Evolutionary conservation across 2,888 invertebrate genomes (phyloP).

Genomic region (Boloria euphrosyne): DNA sequence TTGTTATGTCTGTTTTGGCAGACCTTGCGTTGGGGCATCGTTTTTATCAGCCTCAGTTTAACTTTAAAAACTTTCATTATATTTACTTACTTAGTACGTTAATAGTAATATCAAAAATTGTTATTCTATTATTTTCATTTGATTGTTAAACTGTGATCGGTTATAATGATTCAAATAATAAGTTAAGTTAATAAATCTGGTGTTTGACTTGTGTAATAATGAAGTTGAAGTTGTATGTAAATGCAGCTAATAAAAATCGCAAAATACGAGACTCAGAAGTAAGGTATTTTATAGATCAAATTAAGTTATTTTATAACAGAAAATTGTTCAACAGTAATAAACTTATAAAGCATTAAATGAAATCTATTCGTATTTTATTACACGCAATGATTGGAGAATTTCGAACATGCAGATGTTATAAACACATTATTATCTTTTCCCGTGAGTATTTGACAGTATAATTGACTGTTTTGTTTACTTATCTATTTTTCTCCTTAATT

Average conservation of each 20-base stretch:
- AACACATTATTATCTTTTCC: slow-evolving; percentile 23
- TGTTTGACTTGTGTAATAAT: background rate
- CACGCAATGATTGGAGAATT: slow-evolving; percentile 20
- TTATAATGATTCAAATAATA: too few relatives aligned
- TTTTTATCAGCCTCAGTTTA: too few relatives aligned
- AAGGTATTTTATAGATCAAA: slow-evolving; percentile 16
- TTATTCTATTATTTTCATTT: too few relatives aligned
- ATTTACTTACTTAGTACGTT: too few relatives aligned
- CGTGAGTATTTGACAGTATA: slow-evolving; percentile 2
- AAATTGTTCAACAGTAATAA: slow-evolving; percentile 19
- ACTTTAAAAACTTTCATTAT: too few relatives aligned
- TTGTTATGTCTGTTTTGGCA: too few relatives aligned
- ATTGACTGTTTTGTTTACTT: background rate
- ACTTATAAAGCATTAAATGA: slow-evolving; percentile 24
- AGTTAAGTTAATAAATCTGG: too few relatives aligned
- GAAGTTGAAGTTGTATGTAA: slow-evolving; percentile 2
- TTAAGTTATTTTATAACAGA: slow-evolving; percentile 22
- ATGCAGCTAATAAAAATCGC: slow-evolving; percentile 2
- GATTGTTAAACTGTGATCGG: too few relatives aligned
- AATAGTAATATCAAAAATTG: too few relatives aligned
- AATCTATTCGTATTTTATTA: slow-evolving; percentile 25
- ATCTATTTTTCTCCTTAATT: too few relatives aligned
- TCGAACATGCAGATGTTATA: slow-evolving; percentile 19
- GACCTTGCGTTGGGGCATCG: too few relatives aligned
- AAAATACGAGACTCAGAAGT: slow-evolving; percentile 1